Evolutionary conservation across 2,888 invertebrate species (phyloP).

Genomic region (Harpagoxenus sublaevis): DNA sequence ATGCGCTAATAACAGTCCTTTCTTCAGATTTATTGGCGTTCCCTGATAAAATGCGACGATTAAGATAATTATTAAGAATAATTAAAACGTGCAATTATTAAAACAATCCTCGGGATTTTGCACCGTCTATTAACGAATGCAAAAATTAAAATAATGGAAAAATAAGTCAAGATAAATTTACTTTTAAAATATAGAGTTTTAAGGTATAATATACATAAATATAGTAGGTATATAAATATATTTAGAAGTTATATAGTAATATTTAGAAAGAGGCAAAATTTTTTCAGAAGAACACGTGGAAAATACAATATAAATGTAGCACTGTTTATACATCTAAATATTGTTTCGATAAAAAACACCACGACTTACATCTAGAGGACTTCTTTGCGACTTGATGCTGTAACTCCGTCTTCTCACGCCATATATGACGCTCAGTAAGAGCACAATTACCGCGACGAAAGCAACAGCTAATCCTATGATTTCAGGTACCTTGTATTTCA

Average conservation of each 20-base stretch:
- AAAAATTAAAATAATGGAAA: not conserved
- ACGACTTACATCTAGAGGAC: constrained; percentile 77
- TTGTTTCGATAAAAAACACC: not conserved
- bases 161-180: not conserved
- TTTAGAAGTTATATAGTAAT: not conserved
- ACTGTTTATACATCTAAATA: not conserved
- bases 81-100: not conserved
- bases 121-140: not conserved
- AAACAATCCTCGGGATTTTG: not conserved
- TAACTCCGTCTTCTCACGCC: constrained; percentile 77
- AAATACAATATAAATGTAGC: not conserved
- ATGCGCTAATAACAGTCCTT: constrained; percentile 89
- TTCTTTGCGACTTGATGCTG: constrained; percentile 78
- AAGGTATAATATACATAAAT: not conserved
- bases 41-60: constrained; percentile 86
- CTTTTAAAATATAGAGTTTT: not conserved
- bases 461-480: constrained; percentile 81
- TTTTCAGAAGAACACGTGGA: not conserved
- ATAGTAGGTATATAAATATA: too few species aligned
- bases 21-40: constrained; percentile 88
- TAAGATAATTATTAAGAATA: constrained; percentile 24
- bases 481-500: constrained; percentile 80
- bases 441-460: constrained; percentile 76
- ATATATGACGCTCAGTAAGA: constrained; percentile 77
- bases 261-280: not conserved